Evolutionary conservation across 1,140 invertebrate genomes (phyloP).

Genomic region (Drosophila rufa): DNA sequence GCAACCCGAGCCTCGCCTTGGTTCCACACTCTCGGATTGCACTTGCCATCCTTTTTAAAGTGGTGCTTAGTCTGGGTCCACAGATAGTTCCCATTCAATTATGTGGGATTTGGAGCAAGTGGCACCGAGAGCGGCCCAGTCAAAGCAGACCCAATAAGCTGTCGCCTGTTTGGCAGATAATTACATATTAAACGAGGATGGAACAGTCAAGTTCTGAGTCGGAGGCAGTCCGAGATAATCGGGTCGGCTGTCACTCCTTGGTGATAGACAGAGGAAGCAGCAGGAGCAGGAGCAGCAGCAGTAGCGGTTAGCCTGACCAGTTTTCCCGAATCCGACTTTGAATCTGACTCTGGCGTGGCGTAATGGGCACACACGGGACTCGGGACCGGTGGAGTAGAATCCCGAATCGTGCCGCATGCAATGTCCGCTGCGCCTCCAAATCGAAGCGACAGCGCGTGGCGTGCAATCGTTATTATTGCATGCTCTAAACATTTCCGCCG

Average conservation of each 20-base stretch:
- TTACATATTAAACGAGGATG: constrained; percentile 54
- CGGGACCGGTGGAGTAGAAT: constrained; percentile 15
- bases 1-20: constrained; percentile 19
- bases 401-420: constrained; percentile 70
- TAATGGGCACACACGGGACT: constrained; percentile 74
- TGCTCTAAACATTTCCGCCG: constrained; percentile 68
- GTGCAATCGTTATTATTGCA: constrained; percentile 45
- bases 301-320: constrained; percentile 35
- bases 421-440: constrained; percentile 46
- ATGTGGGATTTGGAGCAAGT: constrained; percentile 65
- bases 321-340: constrained; percentile 29
- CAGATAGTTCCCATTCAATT: constrained; percentile 63
- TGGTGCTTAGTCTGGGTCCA: constrained; percentile 19
- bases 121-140: constrained; percentile 21
- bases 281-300: constrained; percentile 10
- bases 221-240: constrained; percentile 53
- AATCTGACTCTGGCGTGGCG: constrained; percentile 46
- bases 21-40: constrained; percentile 34
- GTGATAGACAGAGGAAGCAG: constrained; percentile 28
- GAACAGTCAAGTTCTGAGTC: constrained; percentile 12
- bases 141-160: constrained; percentile 50
- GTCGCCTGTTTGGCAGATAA: constrained; percentile 47
- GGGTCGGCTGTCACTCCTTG: constrained; percentile 34
- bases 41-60: constrained; percentile 34
- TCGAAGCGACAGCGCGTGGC: constrained; percentile 56